phyloP scores from a whole-genome alignment of 2,113 vertebrate genomes.

The Apeltes quadracus region DNA sequence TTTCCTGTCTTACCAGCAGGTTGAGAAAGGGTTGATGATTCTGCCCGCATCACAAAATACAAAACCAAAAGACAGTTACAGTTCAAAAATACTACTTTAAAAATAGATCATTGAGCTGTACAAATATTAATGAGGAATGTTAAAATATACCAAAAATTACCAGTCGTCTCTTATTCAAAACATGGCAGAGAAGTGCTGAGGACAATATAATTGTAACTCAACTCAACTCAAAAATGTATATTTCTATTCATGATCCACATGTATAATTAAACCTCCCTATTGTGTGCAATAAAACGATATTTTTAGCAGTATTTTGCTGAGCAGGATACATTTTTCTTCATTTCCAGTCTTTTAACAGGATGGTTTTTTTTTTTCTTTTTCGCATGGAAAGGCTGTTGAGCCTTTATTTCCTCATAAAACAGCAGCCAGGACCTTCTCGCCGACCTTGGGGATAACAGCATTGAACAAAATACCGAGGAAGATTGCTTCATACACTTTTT shows the following conservation, averaged over 20 bases:
- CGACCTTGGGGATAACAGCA: conserved; percentile 5
- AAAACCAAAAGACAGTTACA: no score
- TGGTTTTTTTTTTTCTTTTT: neutral
- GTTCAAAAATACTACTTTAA: no score
- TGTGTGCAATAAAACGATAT: conserved; percentile 51
- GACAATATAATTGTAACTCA: conserved; percentile 60
- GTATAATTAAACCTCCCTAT: conserved; percentile 63
- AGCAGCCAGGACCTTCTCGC: conserved; percentile 9
- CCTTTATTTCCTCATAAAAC: conserved; percentile 11
- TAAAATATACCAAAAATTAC: conserved; percentile 17
- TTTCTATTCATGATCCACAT: conserved; percentile 63
- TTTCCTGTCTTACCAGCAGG: neutral
- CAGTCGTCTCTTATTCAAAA: conserved; percentile 18
- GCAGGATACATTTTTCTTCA: conserved; percentile 53
- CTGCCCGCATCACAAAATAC: no score
- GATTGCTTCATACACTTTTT: conserved; percentile 4
- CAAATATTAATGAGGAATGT: neutral
- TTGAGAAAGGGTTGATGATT: neutral
- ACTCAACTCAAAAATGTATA: conserved; percentile 58
- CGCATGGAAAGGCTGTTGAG: neutral
- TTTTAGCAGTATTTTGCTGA: conserved; percentile 54
- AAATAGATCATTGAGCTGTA: no score
- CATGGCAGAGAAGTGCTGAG: conserved; percentile 39
- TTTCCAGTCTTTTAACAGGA: conserved; percentile 41
- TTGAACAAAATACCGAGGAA: conserved; percentile 18